phyloP scores from a whole-genome alignment of 2,797 vertebrate genomes.

The Enteromius mattozi region DNA sequence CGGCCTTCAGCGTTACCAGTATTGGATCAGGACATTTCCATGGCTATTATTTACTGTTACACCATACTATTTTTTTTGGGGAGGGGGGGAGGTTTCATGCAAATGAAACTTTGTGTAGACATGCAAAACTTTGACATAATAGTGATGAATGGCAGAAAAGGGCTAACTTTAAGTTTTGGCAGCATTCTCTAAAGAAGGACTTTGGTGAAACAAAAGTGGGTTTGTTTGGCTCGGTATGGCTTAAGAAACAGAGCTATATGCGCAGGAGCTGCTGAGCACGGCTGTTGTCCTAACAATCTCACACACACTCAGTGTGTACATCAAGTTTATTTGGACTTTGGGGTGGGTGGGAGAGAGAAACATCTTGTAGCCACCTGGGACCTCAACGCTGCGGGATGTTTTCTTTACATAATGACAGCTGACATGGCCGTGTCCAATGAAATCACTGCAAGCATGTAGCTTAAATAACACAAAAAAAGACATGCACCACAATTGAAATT shows the following conservation, averaged over 20 bases:
- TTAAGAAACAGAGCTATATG: not conserved
- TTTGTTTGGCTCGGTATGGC: not conserved
- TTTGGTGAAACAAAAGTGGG: slow-evolving; percentile 4
- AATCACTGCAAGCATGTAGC: slow-evolving; percentile 46
- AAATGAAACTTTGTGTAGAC: slow-evolving; percentile 1
- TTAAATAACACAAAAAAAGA: slow-evolving; percentile 35
- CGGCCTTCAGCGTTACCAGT: not conserved
- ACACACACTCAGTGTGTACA: slow-evolving; percentile 30
- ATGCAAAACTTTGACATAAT: not conserved
- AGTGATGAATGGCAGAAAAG: not conserved
- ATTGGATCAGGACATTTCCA: not conserved
- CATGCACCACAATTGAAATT: not conserved
- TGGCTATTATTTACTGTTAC: slow-evolving; percentile 17
- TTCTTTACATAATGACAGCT: slow-evolving; percentile 70
- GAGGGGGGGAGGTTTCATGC: too few relatives aligned
- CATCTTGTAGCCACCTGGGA: slow-evolving; percentile 77
- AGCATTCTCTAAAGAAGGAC: not conserved
- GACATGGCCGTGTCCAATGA: slow-evolving; percentile 57
- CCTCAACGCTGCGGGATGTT: slow-evolving; percentile 63
- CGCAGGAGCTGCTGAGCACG: not conserved
- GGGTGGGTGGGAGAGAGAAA: slow-evolving; percentile 60
- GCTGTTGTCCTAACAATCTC: slow-evolving; percentile 22
- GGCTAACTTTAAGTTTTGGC: not conserved
- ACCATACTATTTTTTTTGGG: not conserved
- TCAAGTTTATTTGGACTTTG: slow-evolving; percentile 48